Evolutionary conservation across 1,140 invertebrate genomes (phyloP), one percentile per base, ranked within the genome.

Genomic region (Metaphire vulgaris): DNA sequence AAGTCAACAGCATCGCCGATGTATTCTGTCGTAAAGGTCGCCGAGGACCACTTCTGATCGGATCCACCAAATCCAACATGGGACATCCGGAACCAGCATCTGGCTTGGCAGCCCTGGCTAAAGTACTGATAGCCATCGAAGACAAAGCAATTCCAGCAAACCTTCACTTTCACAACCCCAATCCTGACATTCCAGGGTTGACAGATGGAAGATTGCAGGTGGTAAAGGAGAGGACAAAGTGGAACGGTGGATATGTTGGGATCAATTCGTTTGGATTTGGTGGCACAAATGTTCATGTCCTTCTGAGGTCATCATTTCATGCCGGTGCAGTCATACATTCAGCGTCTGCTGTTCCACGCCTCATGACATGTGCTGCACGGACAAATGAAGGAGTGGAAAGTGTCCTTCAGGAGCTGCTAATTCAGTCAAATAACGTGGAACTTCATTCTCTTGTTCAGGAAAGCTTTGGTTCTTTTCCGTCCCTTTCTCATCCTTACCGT

Each of bases 241-340:
- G 93, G 91, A 91, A 92, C 41, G 94, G 94, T 26, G 93, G 93
- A 16, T 87, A 94, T 30, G 90, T 93, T 41, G 96, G 90, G 2
- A 82, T 99, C 0, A 99, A 98, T 86, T 97, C 94, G 1, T 99
- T 99, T 86, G 97, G 97, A 28, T 98, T 98, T 87, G 97, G 97
- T 75, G 97, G 97, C 70, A 93, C 95, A 30, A 99, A 99, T 87
- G 95, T 93, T 21, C 96, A 98, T 85, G 86, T 94, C 0, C 87
- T 99, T 73, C 86, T 98, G 0, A 2, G 30, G 28, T 33, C 33
- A 2, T 2, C 2, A 1, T 15, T 15, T 33, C 34, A n/a, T 12
- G 2, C 41, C 16, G 72, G 56, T n/a, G 92, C 92, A 83, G 15
- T 66, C 56, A 68, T n/a, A 66, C 34, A 64, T 86, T 85, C 86